These are phyloP conservation scores for Metopolophium dirhodum DNA, from an alignment of 1,140 invertebrate genomes.

Conservation along the genomic window DNA sequence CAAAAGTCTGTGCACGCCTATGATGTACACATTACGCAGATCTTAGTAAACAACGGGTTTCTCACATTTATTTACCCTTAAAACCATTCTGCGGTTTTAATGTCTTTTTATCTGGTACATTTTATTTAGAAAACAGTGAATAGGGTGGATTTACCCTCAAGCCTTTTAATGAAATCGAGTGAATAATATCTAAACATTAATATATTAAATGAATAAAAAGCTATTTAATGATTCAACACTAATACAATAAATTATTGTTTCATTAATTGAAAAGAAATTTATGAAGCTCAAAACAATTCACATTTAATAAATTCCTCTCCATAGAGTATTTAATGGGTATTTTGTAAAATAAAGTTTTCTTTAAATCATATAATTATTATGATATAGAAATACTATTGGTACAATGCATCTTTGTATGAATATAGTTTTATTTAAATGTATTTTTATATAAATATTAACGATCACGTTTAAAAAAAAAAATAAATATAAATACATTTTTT, in stretches of 20 bases:
- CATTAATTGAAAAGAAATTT: background rate
- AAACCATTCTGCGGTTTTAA: background rate
- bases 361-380: background rate
- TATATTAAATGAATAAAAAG: background rate
- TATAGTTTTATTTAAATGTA: background rate
- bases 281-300: background rate
- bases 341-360: background rate
- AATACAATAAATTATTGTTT: slow-evolving; percentile 20
- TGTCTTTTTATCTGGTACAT: background rate
- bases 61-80: background rate
- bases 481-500: background rate
- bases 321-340: background rate
- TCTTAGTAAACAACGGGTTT: background rate
- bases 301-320: background rate
- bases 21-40: background rate
- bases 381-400: background rate
- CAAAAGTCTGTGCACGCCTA: too few relatives aligned
- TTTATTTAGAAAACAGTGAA: background rate
- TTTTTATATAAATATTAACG: background rate
- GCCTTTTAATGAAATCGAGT: background rate
- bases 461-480: too few relatives aligned
- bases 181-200: slow-evolving; percentile 1
- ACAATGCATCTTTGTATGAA: background rate
- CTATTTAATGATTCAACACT: slow-evolving; percentile 18
- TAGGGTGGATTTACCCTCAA: background rate